Percentiles rank a stretch among this genome's conserved stretches.
These are phyloP conservation scores for Macrochelys suwanniensis DNA, from an alignment of 2,797 vertebrate species.

Conservation along the genomic window DNA sequence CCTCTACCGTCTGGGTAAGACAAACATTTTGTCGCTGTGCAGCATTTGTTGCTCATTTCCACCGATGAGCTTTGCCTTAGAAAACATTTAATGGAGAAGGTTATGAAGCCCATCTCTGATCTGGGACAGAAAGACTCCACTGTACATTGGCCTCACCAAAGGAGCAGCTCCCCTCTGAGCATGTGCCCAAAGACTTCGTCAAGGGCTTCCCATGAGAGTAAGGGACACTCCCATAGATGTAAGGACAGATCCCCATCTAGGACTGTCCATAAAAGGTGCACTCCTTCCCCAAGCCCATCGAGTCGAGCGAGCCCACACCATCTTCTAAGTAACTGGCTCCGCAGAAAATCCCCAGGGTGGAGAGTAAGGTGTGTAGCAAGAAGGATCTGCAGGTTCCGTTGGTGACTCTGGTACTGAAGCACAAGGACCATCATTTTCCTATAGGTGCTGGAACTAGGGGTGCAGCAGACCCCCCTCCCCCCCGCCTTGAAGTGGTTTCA, in stretches of 20 bases:
- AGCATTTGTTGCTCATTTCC: background rate
- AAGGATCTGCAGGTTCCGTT: background rate
- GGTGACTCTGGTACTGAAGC: too few species aligned
- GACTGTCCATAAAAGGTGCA: background rate
- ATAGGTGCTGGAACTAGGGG: background rate
- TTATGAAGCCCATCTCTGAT: background rate
- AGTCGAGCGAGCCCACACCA: background rate
- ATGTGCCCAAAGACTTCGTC: background rate
- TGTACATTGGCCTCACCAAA: background rate
- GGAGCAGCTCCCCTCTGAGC: background rate
- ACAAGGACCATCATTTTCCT: too few species aligned
- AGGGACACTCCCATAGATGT: background rate
- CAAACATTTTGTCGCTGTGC: too few species aligned
- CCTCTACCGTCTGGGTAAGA: background rate
- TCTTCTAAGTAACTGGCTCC: background rate
- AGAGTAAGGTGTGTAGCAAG: background rate
- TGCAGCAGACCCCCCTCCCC: background rate
- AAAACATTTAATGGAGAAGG: background rate
- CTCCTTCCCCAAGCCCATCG: background rate
- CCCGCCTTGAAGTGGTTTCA: background rate
- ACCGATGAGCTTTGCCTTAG: background rate
- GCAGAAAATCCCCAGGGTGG: background rate
- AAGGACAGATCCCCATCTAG: background rate
- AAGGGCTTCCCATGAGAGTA: background rate
- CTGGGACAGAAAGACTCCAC: background rate